phyloP scores from a whole-genome alignment of 1,140 invertebrate genomes.

The Pectinophora gossypiella region DNA sequence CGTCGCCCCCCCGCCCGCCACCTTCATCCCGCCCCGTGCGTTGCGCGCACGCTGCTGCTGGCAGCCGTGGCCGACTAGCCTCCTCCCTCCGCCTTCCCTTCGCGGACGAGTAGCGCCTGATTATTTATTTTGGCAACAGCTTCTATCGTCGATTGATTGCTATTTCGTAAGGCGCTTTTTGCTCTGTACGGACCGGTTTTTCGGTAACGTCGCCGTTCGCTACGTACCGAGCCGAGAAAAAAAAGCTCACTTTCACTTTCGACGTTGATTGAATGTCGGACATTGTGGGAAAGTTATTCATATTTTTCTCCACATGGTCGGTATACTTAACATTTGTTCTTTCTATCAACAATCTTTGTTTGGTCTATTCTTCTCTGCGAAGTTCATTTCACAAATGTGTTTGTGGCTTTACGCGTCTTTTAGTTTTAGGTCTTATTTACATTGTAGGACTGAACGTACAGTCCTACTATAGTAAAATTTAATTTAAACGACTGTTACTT shows the following conservation, averaged over 20 bases:
- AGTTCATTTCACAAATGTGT: no score
- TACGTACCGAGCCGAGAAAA: background rate
- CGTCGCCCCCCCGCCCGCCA: conserved; percentile 2
- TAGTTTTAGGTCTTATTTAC: no score
- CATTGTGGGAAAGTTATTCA: no score
- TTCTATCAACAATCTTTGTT: no score
- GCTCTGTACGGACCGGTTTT: background rate
- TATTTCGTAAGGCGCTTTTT: background rate
- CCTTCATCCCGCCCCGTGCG: background rate
- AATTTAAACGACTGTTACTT: no score
- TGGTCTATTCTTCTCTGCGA: no score
- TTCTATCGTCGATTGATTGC: background rate
- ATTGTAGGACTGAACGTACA: no score
- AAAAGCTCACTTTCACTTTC: background rate
- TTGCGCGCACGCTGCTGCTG: conserved; percentile 10
- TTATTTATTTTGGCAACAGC: conserved; percentile 19
- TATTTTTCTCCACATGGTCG: no score
- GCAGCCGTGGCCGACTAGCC: background rate
- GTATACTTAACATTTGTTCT: no score
- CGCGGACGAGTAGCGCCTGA: conserved; percentile 10
- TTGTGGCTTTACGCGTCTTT: no score
- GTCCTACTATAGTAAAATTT: no score
- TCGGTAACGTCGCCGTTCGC: background rate
- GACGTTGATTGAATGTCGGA: no score
- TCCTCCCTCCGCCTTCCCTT: background rate